phyloP scores from a whole-genome alignment of 2,113 vertebrate genomes.

The Vulpes vulpes region DNA sequence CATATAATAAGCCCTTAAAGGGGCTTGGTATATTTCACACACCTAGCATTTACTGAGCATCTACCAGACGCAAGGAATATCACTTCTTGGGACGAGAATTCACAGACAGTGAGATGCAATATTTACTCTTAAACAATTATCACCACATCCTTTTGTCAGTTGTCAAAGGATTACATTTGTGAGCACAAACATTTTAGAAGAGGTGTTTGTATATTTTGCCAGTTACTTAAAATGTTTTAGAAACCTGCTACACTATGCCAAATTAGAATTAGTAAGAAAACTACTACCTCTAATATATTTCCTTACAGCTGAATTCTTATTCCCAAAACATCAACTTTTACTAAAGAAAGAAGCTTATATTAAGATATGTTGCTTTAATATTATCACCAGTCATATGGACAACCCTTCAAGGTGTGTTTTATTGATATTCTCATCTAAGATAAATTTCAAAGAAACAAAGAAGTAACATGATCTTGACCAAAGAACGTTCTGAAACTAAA shows the following conservation, averaged over 20 bases:
- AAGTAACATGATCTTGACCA: neutral
- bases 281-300: neutral
- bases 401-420: neutral
- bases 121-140: neutral
- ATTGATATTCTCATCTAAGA: neutral
- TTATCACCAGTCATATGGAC: neutral
- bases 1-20: neutral
- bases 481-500: neutral
- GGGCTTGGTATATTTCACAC: neutral
- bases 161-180: neutral
- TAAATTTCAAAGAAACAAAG: neutral
- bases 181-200: neutral
- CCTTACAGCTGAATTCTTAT: neutral
- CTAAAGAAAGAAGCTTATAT: neutral
- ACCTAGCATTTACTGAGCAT: neutral
- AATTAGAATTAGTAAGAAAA: neutral
- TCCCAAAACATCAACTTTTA: neutral
- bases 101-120: neutral
- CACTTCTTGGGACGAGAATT: neutral
- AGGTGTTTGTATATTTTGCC: neutral
- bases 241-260: neutral
- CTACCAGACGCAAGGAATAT: neutral
- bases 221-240: neutral
- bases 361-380: neutral
- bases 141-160: neutral